Evolutionary conservation across 2,113 vertebrate genomes (phyloP).

Genomic region (Uropsilus gracilis): DNA sequence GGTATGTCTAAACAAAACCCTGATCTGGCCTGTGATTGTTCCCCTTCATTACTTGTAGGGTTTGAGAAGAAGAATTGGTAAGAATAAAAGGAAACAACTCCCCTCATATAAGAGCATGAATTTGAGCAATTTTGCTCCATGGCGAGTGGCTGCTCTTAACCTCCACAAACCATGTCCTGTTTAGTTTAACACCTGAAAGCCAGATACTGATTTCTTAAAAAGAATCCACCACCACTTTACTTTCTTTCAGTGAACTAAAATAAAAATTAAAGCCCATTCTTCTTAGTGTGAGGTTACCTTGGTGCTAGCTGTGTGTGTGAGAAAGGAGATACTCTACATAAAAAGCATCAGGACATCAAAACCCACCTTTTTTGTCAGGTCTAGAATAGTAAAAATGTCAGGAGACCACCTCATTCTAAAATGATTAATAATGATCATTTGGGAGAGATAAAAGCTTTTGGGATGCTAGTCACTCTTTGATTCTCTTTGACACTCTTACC

Average conservation of each 20-base stretch:
- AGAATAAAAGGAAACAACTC: neutral
- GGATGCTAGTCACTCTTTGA: neutral
- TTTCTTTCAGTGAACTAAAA: neutral
- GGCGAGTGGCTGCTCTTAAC: neutral
- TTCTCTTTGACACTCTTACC: slow-evolving; percentile 7
- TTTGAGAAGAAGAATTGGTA: neutral
- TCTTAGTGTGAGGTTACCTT: neutral
- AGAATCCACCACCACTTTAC: neutral
- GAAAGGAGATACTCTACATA: neutral
- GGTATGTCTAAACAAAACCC: neutral
- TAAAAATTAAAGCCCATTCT: neutral
- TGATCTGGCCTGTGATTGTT: neutral
- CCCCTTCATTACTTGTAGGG: neutral
- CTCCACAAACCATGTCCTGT: neutral
- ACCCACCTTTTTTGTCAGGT: slow-evolving; percentile 65
- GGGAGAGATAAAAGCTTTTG: slow-evolving; percentile 36
- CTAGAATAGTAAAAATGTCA: slow-evolving; percentile 64
- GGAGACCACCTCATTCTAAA: slow-evolving; percentile 51
- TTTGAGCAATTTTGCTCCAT: neutral
- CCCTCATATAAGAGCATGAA: neutral
- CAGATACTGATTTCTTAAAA: slow-evolving; percentile 23
- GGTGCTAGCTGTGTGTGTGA: neutral
- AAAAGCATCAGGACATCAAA: slow-evolving; percentile 67
- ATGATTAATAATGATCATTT: slow-evolving; percentile 69
- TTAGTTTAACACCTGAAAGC: neutral